Evolutionary conservation across 2,797 vertebrate species (phyloP), one percentile per base, ranked within the genome.

Genomic region (Poeciliopsis paucimaculata): DNA sequence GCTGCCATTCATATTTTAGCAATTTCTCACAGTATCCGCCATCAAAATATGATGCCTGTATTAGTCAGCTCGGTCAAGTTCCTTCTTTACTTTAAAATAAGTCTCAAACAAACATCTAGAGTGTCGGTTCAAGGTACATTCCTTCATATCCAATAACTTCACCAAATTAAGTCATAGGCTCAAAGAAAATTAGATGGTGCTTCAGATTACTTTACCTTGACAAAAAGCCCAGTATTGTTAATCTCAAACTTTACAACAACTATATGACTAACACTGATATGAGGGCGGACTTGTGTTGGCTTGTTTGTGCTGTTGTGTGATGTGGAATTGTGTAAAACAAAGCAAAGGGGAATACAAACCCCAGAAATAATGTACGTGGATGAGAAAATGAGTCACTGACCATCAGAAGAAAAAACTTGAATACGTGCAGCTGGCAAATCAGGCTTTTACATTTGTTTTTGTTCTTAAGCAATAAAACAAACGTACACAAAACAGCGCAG

Each of bases 371-470:
- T 66, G 45, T 73, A 5, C 75, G 15, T 41, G n/a, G 45, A 12
- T 28, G 10, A 68, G 18, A 18, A 71, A 72, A 79, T 71, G 26
- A 72, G 72, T 57, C 49, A 76, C 36, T 41, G 41, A 57, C 31
- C 72, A 55, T 41, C 34, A 66, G 28, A 13, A 72, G 8, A 47
- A 18, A 36, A 75, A 46, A 12, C 39, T 2, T 51, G 8, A 71
- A n/a, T 10, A 71, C 23, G 26, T 84, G 84, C 81, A 91, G 82
- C 82, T 88, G 78, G 82, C 46, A 83, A 80, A 85, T 68, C 53
- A 46, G 79, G 70, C 66, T 86, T 89, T 82, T 82, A 79, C 57
- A 66, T 72, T 78, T 84, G 78, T 86, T 85, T 87, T 86, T 87
- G 73, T 80, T 83, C 78, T 53, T 26, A 53, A 75, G 79, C 20